phyloP scores from a whole-genome alignment of 2,797 vertebrate species.

The Scyliorhinus canicula region DNA sequence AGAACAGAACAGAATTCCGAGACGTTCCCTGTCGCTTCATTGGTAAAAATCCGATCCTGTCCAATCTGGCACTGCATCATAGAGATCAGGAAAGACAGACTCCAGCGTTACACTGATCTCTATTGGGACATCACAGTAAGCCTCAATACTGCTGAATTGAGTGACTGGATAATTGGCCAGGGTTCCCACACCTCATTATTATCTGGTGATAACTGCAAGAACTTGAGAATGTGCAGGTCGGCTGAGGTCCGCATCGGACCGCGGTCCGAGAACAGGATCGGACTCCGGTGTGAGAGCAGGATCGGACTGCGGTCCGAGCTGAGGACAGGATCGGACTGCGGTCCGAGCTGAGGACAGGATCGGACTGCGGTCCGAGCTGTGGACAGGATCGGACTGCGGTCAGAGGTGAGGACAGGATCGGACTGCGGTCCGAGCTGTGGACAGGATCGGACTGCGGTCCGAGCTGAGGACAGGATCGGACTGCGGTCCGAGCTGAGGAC shows the following conservation, averaged over 20 bases:
- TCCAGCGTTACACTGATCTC: not conserved
- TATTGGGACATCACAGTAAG: not conserved
- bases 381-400: too few relatives aligned
- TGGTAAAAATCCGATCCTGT: not conserved
- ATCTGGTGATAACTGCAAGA: not conserved
- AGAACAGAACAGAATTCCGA: not conserved
- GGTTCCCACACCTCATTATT: not conserved
- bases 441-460: too few relatives aligned
- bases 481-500: too few relatives aligned
- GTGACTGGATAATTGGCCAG: not conserved
- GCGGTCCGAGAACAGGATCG: too few relatives aligned
- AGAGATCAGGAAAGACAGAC: not conserved
- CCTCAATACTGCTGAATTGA: not conserved
- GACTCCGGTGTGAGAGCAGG: not conserved
- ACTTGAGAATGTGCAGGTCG: not conserved
- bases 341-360: not conserved
- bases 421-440: not conserved
- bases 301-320: not conserved
- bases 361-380: not conserved
- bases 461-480: not conserved
- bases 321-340: too few relatives aligned
- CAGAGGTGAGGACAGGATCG: not conserved
- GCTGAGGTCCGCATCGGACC: not conserved
- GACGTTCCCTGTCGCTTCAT: not conserved
- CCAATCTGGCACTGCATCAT: not conserved